Percentiles rank a stretch among this genome's conserved stretches.
These are phyloP conservation scores for Leucophenga maculata DNA, from an alignment of 2,888 invertebrate species.

Conservation along the genomic window DNA sequence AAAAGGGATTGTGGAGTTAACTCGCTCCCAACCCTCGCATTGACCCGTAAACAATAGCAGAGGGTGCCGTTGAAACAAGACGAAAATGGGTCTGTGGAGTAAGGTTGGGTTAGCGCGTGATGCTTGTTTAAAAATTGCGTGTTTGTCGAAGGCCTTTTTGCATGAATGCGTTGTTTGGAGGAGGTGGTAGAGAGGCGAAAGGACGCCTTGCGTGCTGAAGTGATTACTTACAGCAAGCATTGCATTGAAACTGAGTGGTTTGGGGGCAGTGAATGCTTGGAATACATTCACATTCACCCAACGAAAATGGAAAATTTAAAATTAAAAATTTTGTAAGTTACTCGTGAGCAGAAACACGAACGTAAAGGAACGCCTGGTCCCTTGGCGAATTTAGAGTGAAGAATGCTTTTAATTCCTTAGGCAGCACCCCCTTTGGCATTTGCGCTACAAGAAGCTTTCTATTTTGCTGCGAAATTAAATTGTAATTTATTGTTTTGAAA, in stretches of 20 bases:
- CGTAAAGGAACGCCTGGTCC: background rate
- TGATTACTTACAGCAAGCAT: conserved; percentile 42
- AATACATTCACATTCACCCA: conserved; percentile 4
- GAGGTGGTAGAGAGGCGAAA: conserved; percentile 1
- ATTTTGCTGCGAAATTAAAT: conserved; percentile 48
- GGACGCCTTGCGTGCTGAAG: conserved; percentile 50
- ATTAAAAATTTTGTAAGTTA: conserved; percentile 27
- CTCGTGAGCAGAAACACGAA: background rate
- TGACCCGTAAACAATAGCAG: background rate
- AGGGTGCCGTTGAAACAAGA: conserved; percentile 23
- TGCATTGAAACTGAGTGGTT: conserved; percentile 7
- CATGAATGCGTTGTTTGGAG: conserved; percentile 27
- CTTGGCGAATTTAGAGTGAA: background rate
- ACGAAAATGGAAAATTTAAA: conserved; percentile 28
- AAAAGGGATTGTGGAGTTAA: too few relatives aligned
- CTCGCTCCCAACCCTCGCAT: too few relatives aligned
- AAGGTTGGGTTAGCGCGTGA: conserved; percentile 44
- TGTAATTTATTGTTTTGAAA: conserved; percentile 56
- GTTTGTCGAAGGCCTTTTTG: conserved; percentile 40
- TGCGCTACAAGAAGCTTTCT: conserved; percentile 10
- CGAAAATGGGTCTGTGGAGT: background rate
- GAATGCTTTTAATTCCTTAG: background rate
- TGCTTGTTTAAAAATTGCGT: conserved; percentile 67
- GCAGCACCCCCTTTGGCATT: background rate
- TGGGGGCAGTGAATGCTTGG: background rate